A percentile compares a stretch with the other conserved stretches of the same genome.
These are phyloP conservation scores for Heliothis subflexa DNA, from an alignment of 1,140 invertebrate genomes.

Conservation along the genomic window DNA sequence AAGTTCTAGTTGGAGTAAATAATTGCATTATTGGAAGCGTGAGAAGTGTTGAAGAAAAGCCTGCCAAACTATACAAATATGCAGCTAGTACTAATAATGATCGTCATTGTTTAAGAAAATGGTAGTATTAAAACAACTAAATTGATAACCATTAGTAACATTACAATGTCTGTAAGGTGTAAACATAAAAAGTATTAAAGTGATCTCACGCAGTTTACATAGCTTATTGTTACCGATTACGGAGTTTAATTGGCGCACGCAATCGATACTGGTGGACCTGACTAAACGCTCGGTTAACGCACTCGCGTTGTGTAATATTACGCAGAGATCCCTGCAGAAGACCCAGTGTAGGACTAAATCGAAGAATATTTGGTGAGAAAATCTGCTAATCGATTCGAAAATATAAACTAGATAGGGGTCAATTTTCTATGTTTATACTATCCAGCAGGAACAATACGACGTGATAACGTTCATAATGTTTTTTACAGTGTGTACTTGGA, in stretches of 20 bases:
- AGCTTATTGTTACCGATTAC: slow-evolving; percentile 36
- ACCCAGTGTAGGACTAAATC: not conserved
- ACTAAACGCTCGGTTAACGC: slow-evolving; percentile 35
- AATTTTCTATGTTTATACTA: too few species aligned
- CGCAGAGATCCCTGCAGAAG: slow-evolving; percentile 1
- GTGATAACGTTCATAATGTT: too few species aligned
- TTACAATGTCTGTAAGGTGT: not conserved
- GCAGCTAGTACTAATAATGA: too few species aligned
- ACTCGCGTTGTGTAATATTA: slow-evolving; percentile 11
- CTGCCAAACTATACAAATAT: too few species aligned
- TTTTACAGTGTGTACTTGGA: too few species aligned
- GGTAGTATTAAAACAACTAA: not conserved
- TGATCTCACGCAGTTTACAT: slow-evolving; percentile 1
- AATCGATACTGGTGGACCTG: slow-evolving; percentile 29
- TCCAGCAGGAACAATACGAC: too few species aligned
- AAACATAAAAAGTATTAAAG: not conserved
- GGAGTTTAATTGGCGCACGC: slow-evolving; percentile 43
- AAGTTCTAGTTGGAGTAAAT: too few species aligned
- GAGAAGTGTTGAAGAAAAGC: too few species aligned
- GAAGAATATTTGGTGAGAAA: not conserved
- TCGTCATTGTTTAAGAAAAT: too few species aligned
- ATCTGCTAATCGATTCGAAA: too few species aligned
- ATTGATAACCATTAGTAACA: not conserved
- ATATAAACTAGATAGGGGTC: too few species aligned
- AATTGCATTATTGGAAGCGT: too few species aligned